Evolutionary conservation across 2,888 invertebrate genomes (phyloP), one percentile per base, ranked within the genome.

Genomic region (Euplagia quadripunctaria): DNA sequence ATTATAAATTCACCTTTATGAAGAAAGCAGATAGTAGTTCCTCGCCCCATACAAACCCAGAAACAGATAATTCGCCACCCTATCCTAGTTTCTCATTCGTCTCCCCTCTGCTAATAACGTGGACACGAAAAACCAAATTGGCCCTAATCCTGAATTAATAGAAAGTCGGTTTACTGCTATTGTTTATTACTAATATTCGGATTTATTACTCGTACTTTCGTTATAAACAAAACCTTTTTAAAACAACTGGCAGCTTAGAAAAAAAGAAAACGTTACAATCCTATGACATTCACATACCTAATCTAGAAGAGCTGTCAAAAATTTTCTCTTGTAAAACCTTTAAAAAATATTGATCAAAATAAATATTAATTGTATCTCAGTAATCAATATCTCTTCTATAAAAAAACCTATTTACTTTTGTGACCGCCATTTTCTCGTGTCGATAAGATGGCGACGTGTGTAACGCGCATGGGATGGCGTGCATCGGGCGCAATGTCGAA

Each of bases 401-500:
- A 70, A 68, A 61, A 70, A n/a, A 31, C 16, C 12, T n/a, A 6
- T 51, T 16, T 41, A 16, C 16, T 66, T 58, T 51, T 69, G 69
- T 70, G 69, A 12, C 49, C 11, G 43, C 43, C 8, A 63, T 75
- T 78, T 77, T 77, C n/a, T 70, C 20, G 63, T 77, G 58, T 51
- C 46, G 67, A 66, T 78, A 92, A 96, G 96, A 95, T 94, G 96
- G 96, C 90, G 92, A 89, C 75, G 87, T 94, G 72, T 96, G 96
- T 79, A 95, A 96, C 86, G 92, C 96, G 81, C 92, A 92, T 82
- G 96, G 96, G 65, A 95, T 96, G 93, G 94, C 95, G 77, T 96
- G 96, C 86, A 93, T 96, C 90, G 95, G 96, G 8, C 83, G 95
- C 49, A 94, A 96, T 84, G 94, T 94, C 67, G 95, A 96, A 76